phyloP scores from a whole-genome alignment of 2,888 invertebrate genomes.

The Charanyca ferruginea region DNA sequence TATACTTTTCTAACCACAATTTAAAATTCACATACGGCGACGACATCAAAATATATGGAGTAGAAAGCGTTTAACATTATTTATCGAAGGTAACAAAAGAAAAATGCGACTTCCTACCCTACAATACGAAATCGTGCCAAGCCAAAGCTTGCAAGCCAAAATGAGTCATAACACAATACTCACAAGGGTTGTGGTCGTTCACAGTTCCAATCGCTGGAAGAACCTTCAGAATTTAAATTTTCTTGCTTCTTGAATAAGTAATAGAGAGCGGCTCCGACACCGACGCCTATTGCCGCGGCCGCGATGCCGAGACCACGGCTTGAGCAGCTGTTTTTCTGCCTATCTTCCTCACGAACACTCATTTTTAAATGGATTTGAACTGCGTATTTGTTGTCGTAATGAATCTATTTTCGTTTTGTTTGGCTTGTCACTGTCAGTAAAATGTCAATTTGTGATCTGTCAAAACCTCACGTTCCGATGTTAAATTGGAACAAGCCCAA shows the following conservation, averaged over 20 bases:
- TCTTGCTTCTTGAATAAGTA: conserved; percentile 84
- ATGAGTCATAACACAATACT: conserved; percentile 63
- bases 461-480: conserved; percentile 17
- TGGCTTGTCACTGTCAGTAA: conserved; percentile 3
- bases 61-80: neutral
- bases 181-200: conserved; percentile 76
- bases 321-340: conserved; percentile 77
- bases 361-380: conserved; percentile 66
- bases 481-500: neutral
- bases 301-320: conserved; percentile 84
- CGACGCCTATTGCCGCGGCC: conserved; percentile 85
- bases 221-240: conserved; percentile 76
- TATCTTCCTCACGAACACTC: conserved; percentile 84
- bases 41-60: neutral
- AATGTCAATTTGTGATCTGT: neutral
- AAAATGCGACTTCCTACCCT: conserved; percentile 22
- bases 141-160: conserved; percentile 41
- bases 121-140: conserved; percentile 60
- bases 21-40: neutral
- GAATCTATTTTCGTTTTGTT: conserved; percentile 49
- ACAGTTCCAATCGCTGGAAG: conserved; percentile 77
- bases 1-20: neutral
- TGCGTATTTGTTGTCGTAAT: conserved; percentile 52
- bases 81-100: conserved; percentile 26
- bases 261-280: conserved; percentile 86